A percentile compares a stretch with the other conserved stretches of the same genome.
phyloP scores from a whole-genome alignment of 2,888 invertebrate species.

The Drosophila bunnanda region DNA sequence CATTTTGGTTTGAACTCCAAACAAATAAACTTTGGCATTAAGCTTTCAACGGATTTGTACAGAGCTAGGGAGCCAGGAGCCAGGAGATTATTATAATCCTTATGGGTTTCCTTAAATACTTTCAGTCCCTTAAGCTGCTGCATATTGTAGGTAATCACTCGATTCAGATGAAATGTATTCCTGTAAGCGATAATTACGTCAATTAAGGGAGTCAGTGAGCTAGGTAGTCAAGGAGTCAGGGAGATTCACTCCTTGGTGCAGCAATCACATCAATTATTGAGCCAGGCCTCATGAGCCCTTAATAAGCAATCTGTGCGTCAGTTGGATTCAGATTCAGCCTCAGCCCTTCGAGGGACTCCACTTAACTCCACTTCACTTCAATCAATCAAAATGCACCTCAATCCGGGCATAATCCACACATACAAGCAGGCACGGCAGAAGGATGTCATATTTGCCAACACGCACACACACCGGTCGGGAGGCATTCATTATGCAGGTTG shows the following conservation, averaged over 20 bases:
- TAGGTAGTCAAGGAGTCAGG: not conserved
- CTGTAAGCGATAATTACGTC: conserved; percentile 16
- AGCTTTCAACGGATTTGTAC: not conserved
- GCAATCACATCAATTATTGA: conserved; percentile 29
- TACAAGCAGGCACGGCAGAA: not conserved
- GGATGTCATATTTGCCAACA: conserved; percentile 25
- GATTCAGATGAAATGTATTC: not conserved
- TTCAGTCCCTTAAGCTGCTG: not conserved
- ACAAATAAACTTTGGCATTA: conserved; percentile 9
- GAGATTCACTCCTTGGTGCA: not conserved
- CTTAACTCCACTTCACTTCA: conserved; percentile 38
- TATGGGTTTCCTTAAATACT: not conserved
- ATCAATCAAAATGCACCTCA: conserved; percentile 54
- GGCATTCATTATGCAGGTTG: conserved; percentile 58
- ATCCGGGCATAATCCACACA: conserved; percentile 32
- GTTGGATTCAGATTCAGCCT: not conserved
- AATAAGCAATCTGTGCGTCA: conserved; percentile 36
- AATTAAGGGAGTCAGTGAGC: conserved; percentile 1
- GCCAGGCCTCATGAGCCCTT: conserved; percentile 19
- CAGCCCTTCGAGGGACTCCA: conserved; percentile 15
- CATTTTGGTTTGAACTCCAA: conserved; percentile 1
- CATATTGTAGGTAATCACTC: not conserved
- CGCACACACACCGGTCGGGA: not conserved
- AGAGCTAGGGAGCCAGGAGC: not conserved
- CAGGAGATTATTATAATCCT: not conserved